Percentiles rank a stretch among this genome's conserved stretches.
Evolutionary conservation across 2,888 invertebrate genomes (phyloP).

Genomic region (Trichogramma evanescens): DNA sequence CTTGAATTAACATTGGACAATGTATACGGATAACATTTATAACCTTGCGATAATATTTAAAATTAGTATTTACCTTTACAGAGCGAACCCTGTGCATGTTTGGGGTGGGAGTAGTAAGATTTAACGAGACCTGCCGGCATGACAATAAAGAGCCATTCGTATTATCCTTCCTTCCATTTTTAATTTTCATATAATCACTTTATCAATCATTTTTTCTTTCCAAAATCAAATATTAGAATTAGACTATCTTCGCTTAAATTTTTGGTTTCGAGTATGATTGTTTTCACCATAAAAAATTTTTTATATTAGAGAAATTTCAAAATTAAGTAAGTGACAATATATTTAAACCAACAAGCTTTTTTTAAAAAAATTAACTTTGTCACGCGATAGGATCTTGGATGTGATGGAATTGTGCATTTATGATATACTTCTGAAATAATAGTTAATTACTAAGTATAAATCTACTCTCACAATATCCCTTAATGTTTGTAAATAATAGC

Average conservation of each 20-base stretch:
- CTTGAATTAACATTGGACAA: background rate
- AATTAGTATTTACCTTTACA: constrained; percentile 51
- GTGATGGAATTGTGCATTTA: background rate
- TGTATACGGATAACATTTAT: background rate
- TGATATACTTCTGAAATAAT: background rate
- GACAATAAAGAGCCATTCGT: constrained; percentile 41
- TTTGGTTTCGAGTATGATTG: no score
- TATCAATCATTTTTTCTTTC: constrained; percentile 17
- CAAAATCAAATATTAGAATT: background rate
- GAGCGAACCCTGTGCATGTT: constrained; percentile 54
- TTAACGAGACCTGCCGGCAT: constrained; percentile 47
- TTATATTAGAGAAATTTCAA: no score
- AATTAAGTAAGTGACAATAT: background rate
- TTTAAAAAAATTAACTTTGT: background rate
- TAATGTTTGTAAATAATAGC: background rate
- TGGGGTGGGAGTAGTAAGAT: constrained; percentile 43
- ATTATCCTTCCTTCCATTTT: constrained; percentile 10
- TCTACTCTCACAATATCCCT: background rate
- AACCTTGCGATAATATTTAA: constrained; percentile 1
- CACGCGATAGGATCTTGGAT: background rate
- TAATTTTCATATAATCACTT: background rate
- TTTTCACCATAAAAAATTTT: no score
- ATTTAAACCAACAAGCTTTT: background rate
- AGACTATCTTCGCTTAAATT: no score
- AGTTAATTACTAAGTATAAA: constrained; percentile 3